Evolutionary conservation across 2,113 vertebrate genomes (phyloP).

Genomic region (Gasterosteus nipponicus): DNA sequence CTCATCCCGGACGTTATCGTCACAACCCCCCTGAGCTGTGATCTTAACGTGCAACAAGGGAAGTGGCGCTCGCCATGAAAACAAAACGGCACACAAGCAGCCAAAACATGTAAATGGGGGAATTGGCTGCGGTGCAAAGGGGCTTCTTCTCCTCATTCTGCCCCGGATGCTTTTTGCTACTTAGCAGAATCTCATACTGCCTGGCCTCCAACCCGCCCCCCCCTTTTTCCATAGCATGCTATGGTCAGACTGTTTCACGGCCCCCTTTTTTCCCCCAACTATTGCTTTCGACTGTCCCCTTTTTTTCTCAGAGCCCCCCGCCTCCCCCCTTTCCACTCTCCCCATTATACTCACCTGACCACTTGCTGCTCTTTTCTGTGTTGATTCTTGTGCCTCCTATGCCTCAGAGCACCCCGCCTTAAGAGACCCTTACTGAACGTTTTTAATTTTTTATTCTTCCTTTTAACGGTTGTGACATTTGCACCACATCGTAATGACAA

Average conservation of each 20-base stretch:
- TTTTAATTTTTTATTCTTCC: slow-evolving; percentile 51
- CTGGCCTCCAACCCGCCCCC: slow-evolving; percentile 89
- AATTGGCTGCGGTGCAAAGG: slow-evolving; percentile 86
- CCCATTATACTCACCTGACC: slow-evolving; percentile 82
- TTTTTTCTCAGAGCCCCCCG: slow-evolving; percentile 76
- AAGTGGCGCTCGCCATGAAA: slow-evolving; percentile 80
- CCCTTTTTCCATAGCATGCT: slow-evolving; percentile 92
- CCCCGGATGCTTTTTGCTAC: slow-evolving; percentile 88
- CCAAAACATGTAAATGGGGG: slow-evolving; percentile 87
- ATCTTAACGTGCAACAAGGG: slow-evolving; percentile 68
- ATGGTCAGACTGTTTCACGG: slow-evolving; percentile 91
- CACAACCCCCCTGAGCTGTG: slow-evolving; percentile 61
- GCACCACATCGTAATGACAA: slow-evolving; percentile 73
- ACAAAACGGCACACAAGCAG: slow-evolving; percentile 80
- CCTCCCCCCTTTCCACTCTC: slow-evolving; percentile 77
- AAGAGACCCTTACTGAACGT: slow-evolving; percentile 61
- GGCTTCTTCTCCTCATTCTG: slow-evolving; percentile 82
- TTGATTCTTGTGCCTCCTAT: slow-evolving; percentile 71
- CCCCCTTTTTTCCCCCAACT: slow-evolving; percentile 80
- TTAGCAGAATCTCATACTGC: slow-evolving; percentile 90
- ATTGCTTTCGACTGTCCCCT: slow-evolving; percentile 85
- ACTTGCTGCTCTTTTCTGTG: slow-evolving; percentile 82
- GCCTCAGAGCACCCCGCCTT: slow-evolving; percentile 69
- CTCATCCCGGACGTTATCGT: slow-evolving; percentile 83
- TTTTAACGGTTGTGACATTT: slow-evolving; percentile 74